Evolutionary conservation across 2,888 invertebrate genomes (phyloP).

Genomic region (Ennomos erosarius): DNA sequence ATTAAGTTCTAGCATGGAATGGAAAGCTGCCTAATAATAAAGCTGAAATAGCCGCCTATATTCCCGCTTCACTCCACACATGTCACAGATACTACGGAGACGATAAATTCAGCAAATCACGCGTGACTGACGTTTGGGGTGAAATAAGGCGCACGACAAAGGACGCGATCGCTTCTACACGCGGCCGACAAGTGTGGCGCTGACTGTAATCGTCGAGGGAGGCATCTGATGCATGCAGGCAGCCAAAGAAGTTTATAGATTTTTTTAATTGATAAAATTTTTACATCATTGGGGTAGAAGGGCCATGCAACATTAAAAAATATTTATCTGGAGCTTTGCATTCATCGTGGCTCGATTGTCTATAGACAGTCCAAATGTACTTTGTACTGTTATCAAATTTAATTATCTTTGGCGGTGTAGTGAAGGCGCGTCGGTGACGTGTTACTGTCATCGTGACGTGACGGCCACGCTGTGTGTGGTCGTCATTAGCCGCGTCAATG

Average conservation of each 20-base stretch:
- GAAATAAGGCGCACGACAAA: constrained; percentile 20
- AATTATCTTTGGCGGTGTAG: too few species aligned
- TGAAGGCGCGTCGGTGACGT: too few species aligned
- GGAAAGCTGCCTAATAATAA: constrained; percentile 2
- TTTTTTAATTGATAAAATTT: too few species aligned
- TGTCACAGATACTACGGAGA: constrained; percentile 12
- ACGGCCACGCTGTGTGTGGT: constrained; percentile 13
- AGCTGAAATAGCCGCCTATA: not conserved
- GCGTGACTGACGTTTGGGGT: constrained; percentile 26
- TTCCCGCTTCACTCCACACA: constrained; percentile 1
- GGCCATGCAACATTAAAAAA: too few species aligned
- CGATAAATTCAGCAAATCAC: constrained; percentile 26
- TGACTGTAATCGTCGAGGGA: constrained; percentile 9
- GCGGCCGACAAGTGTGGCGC: constrained; percentile 18
- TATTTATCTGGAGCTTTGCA: too few species aligned
- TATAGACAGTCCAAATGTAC: too few species aligned
- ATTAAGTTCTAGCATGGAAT: not conserved
- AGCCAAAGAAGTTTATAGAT: too few species aligned
- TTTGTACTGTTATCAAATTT: too few species aligned
- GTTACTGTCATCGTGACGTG: constrained; percentile 1
- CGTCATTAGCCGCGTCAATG: constrained; percentile 10
- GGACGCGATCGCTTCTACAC: constrained; percentile 18
- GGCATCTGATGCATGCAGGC: not conserved
- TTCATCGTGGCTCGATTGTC: too few species aligned
- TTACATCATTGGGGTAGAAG: too few species aligned